phyloP scores from a whole-genome alignment of 1,140 invertebrate genomes.

The Centruroides sculpturatus region DNA sequence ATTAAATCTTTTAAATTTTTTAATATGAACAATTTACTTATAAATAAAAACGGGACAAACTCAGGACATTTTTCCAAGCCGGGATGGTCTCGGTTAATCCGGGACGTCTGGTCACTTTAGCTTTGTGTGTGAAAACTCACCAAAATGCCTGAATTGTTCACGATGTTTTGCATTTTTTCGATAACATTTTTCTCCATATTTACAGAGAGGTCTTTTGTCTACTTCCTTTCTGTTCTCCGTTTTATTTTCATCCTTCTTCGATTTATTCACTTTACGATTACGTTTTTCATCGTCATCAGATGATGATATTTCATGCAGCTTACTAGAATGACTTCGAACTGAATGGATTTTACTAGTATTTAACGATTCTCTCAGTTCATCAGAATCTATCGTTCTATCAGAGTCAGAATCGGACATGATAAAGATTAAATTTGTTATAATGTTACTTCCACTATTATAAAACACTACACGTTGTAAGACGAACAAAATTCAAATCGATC shows the following conservation, averaged over 20 bases:
- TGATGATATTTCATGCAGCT: neutral
- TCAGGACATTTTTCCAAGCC: no score
- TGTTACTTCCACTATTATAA: no score
- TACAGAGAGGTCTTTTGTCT: slow-evolving; percentile 43
- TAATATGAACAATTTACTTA: no score
- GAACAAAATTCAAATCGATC: no score
- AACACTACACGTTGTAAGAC: no score
- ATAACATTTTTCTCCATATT: slow-evolving; percentile 67
- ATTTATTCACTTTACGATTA: neutral
- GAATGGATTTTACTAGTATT: no score
- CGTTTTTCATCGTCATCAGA: neutral
- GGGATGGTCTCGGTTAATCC: no score
- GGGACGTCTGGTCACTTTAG: no score
- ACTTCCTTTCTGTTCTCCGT: slow-evolving; percentile 16
- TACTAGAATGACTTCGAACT: neutral
- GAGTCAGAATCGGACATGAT: neutral
- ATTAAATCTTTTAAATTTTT: no score
- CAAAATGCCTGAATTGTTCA: slow-evolving; percentile 55
- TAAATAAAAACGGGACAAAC: no score
- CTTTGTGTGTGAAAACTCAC: neutral
- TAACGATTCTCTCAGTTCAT: slow-evolving; percentile 4
- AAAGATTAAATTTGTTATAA: no score
- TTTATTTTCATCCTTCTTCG: neutral
- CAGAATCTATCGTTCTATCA: slow-evolving; percentile 8
- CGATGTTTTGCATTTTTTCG: slow-evolving; percentile 64